Conservation (phyloP, 37 sponge, comb jelly and placozoan species). For the Eunapius fragilis region DNA sequence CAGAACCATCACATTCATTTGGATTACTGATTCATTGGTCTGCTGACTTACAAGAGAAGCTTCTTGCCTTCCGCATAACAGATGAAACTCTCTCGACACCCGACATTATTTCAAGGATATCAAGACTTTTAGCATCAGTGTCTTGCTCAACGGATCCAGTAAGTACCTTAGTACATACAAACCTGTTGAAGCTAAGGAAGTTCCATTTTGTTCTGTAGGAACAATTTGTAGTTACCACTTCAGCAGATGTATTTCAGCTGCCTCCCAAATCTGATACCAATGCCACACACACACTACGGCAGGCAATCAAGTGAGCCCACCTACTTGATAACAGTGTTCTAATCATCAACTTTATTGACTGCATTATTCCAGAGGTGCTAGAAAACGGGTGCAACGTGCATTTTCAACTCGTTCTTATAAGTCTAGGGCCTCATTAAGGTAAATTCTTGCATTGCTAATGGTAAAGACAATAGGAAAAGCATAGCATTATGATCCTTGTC, state of each 20-base stretch:
- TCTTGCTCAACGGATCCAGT: neutral
- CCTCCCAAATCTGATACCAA: neutral
- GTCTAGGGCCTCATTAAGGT: neutral
- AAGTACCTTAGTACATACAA: neutral
- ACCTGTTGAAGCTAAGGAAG: neutral
- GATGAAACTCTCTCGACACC: slow-evolving; percentile 6
- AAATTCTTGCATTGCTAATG: neutral
- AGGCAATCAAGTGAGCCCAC: neutral
- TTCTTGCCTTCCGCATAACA: slow-evolving; percentile 58
- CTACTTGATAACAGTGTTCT: neutral
- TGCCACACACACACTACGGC: neutral
- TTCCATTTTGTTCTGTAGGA: neutral
- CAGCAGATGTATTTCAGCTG: neutral
- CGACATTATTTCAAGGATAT: neutral
- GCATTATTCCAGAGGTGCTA: neutral
- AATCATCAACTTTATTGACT: neutral
- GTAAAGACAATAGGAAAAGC: too few species aligned
- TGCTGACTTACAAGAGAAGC: slow-evolving; percentile 74
- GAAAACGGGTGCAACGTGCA: neutral
- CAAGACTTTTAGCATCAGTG: neutral
- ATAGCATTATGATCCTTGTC: too few species aligned
- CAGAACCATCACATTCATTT: slow-evolving; percentile 49
- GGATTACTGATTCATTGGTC: slow-evolving; percentile 75
- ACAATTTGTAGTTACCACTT: neutral
- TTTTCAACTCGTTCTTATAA: neutral